phyloP scores from a whole-genome alignment of 2,113 vertebrate genomes.

The Brachyistius frenatus region DNA sequence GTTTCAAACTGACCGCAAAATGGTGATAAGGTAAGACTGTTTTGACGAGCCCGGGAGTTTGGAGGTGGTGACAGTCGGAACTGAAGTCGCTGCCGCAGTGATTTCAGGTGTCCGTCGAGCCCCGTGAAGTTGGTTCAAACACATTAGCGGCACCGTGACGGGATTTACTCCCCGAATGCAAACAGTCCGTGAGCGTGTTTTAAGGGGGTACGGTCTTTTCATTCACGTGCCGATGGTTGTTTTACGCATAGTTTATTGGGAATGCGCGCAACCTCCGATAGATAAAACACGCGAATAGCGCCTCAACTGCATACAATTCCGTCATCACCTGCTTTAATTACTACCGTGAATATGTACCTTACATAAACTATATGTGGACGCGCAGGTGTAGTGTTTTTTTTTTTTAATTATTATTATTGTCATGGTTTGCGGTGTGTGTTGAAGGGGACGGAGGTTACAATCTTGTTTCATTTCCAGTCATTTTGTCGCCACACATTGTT shows the following conservation, averaged over 20 bases:
- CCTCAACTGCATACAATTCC: neutral
- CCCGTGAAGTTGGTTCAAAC: constrained; percentile 50
- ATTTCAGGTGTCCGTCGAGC: constrained; percentile 70
- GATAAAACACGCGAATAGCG: neutral
- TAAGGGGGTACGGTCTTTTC: neutral
- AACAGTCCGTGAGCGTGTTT: fast-evolving
- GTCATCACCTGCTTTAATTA: too few species aligned
- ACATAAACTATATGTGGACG: neutral
- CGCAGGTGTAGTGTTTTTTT: constrained; percentile 4
- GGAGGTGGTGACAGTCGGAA: constrained; percentile 36
- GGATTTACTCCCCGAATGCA: neutral
- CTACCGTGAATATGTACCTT: neutral
- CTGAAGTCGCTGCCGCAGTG: constrained; percentile 72
- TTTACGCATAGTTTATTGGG: constrained; percentile 1
- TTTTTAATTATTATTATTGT: neutral
- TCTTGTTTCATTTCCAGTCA: neutral
- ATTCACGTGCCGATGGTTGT: neutral
- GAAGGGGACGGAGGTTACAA: neutral
- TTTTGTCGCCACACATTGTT: neutral
- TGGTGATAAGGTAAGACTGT: constrained; percentile 82
- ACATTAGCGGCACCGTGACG: neutral
- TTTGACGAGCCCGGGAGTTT: constrained; percentile 43
- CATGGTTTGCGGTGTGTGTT: neutral
- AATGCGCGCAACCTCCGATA: constrained; percentile 15
- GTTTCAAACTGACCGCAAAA: constrained; percentile 70